Base-by-base conservation (phyloP, 2,888 invertebrate genomes). In the Cheilosia vulpina region DNA sequence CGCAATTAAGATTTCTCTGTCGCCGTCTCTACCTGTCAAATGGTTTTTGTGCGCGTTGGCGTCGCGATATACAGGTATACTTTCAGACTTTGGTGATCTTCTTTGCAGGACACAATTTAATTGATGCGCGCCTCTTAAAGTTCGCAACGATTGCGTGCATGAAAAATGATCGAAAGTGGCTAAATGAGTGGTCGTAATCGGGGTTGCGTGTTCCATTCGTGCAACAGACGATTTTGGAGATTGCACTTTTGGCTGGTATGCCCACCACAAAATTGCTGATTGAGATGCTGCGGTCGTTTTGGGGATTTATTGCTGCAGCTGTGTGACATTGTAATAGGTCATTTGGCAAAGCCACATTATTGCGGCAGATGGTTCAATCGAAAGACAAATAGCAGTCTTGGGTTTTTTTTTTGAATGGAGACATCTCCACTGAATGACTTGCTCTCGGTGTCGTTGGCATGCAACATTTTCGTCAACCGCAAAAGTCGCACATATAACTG, bases 71-170 rank as follows among this genome's bases (percentile, higher is more conserved):
- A 17, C 4, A 21, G 5, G 15, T 31, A n/a, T 38, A n/a, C 13
- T 50, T 47, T 17, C 13, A 38, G 38, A 13, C 38, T 11, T 47
- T n/a, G 21, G 21, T 27, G 21, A 7, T 24, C 15, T 24, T 13
- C 45, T 65, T 21, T 38, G 15, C 68, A 4, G 24, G 19, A 17
- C 41, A 13, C 17, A 53, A 21, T 57, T 55, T 75, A 75, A 75
- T 65, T 75, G 75, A 75, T 66, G 57, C 27, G 75, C 65, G 58
- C 65, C 57, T 57, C 65, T 75, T 73, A 53, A 55, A 57, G 24
- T 55, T 58, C 38, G 58, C 17, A 38, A 34, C 7, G 62, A 34
- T 73, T 65, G 50, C 65, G 75, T 65, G 65, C 31, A 50, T 50
- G 57, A 47, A 17, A 55, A 53, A 17, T 53, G 63, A 63, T 75